A percentile compares a stretch with the other conserved stretches of the same genome.
These are phyloP conservation scores for Delichon dasypus DNA, from an alignment of 2,797 vertebrate species.

Conservation along the genomic window DNA sequence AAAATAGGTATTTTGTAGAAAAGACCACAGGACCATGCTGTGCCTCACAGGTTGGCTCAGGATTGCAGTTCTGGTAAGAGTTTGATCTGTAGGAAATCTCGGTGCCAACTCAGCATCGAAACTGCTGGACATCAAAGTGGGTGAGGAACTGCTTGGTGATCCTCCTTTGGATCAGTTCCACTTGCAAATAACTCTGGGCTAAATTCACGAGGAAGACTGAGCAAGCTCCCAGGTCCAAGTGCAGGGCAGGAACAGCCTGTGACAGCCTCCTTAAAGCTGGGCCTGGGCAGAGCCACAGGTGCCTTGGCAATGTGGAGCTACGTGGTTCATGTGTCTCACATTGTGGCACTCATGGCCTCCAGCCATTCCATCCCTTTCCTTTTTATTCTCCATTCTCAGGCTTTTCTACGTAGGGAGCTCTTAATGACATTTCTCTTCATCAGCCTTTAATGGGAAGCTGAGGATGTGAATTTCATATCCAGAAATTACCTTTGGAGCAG, in stretches of 20 bases:
- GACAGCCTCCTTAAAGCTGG: not conserved
- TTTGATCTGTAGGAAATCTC: not conserved
- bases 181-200: not conserved
- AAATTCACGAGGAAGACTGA: not conserved
- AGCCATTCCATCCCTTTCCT: not conserved
- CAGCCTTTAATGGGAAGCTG: not conserved
- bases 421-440: not conserved
- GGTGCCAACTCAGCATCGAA: not conserved
- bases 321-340: accelerated
- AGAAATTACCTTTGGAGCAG: not conserved
- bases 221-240: not conserved
- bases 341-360: not conserved
- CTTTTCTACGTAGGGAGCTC: not conserved
- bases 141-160: not conserved
- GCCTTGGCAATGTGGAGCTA: not conserved
- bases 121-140: not conserved
- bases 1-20: not conserved
- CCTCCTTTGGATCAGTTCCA: not conserved
- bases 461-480: not conserved
- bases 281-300: not conserved
- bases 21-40: not conserved
- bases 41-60: not conserved
- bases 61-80: not conserved
- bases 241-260: not conserved
- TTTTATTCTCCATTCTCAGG: not conserved